Conservation (phyloP, 1,140 invertebrate genomes). For the Meloidogyne hapla region DNA sequence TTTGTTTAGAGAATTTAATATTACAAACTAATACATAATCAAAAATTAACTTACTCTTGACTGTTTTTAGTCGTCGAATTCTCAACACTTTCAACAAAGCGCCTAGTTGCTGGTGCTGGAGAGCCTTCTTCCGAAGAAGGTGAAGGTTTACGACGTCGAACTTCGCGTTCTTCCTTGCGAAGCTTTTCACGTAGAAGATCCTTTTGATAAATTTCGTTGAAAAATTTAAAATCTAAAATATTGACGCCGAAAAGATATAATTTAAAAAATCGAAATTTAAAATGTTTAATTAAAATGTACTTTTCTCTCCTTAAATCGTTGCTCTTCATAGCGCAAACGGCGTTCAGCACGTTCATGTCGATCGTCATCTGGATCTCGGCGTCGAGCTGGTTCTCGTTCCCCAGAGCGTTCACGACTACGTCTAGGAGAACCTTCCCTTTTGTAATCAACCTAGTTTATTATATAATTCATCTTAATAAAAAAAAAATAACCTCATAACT, state of each 20-base stretch:
- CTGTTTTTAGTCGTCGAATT: background rate
- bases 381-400: background rate
- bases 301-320: constrained; percentile 22
- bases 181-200: constrained; percentile 15
- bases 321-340: constrained; percentile 15
- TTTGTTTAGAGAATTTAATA: too few species aligned
- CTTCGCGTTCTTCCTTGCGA: constrained; percentile 8
- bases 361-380: constrained; percentile 23
- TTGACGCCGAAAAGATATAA: too few species aligned
- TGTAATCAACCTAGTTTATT: background rate
- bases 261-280: too few species aligned
- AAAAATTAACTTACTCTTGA: background rate
- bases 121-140: constrained; percentile 6
- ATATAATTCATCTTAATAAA: background rate
- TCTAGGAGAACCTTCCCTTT: background rate
- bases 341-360: constrained; percentile 17
- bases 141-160: background rate
- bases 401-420: background rate
- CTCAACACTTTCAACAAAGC: constrained; percentile 4
- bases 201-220: background rate
- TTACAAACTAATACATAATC: too few species aligned
- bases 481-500: background rate
- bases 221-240: too few species aligned
- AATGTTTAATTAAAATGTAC: background rate
- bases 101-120: background rate